phyloP scores from a whole-genome alignment of 2,888 invertebrate genomes.

The Entomobrya multifasciata region DNA sequence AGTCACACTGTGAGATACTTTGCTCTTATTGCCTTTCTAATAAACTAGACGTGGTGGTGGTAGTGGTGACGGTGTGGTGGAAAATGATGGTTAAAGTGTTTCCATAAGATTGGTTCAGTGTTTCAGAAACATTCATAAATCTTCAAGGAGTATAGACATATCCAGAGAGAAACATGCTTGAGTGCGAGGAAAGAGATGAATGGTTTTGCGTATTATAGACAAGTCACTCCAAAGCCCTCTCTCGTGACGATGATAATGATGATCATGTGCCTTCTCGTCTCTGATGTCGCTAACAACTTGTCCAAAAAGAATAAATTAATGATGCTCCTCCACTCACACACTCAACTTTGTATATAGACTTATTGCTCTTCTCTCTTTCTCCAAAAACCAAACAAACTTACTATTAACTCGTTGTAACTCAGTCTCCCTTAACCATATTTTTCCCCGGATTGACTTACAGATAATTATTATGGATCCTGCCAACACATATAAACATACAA shows the following conservation, averaged over 20 bases:
- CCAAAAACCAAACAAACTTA: too few species aligned
- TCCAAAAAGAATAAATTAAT: conserved; percentile 68
- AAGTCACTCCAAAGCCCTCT: conserved; percentile 18
- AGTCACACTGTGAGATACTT: conserved; percentile 50
- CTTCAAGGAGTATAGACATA: conserved; percentile 44
- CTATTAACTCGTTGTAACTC: too few species aligned
- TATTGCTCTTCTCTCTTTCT: conserved; percentile 17
- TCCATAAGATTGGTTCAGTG: conserved; percentile 60
- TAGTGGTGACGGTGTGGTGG: conserved; percentile 43
- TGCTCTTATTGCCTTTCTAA: background rate
- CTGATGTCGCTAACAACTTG: conserved; percentile 66
- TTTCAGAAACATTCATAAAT: conserved; percentile 66
- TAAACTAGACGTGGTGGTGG: background rate
- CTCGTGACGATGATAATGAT: background rate
- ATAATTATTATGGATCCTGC: conserved; percentile 67
- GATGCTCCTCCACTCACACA: conserved; percentile 53
- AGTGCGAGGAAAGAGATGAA: conserved; percentile 23
- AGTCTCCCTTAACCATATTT: conserved; percentile 59
- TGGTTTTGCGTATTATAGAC: conserved; percentile 35
- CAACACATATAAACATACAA: conserved; percentile 47
- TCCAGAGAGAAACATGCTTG: background rate
- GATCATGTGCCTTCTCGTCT: conserved; percentile 16
- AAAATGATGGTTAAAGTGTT: conserved; percentile 65
- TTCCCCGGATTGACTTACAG: conserved; percentile 60
- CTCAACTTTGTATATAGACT: conserved; percentile 9